A percentile compares a stretch with the other conserved stretches of the same genome.
These are phyloP conservation scores for Trachelus troglodyta DNA, from an alignment of 2,888 invertebrate species.

Conservation along the genomic window DNA sequence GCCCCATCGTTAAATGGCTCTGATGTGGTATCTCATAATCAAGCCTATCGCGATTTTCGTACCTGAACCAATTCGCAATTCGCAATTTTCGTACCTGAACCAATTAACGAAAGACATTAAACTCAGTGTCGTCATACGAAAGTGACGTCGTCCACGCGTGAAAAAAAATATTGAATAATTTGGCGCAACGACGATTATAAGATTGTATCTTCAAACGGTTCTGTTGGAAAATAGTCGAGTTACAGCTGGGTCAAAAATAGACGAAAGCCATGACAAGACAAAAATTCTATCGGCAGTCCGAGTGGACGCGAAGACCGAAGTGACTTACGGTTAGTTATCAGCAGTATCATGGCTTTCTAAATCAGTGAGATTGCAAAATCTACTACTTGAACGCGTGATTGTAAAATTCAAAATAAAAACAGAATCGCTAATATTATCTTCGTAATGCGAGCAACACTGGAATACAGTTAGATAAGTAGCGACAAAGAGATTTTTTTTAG, in stretches of 20 bases:
- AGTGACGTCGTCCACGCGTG: not conserved
- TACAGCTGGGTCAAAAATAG: not conserved
- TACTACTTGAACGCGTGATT: not conserved
- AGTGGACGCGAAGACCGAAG: not conserved
- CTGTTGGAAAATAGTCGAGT: not conserved
- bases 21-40: not conserved
- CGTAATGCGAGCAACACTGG: not conserved
- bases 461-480: not conserved
- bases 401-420: not conserved
- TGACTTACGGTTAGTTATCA: not conserved
- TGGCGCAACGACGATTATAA: not conserved
- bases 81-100: not conserved
- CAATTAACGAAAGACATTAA: not conserved
- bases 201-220: not conserved
- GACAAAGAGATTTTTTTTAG: not conserved
- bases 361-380: not conserved
- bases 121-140: not conserved
- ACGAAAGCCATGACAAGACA: not conserved
- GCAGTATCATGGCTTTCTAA: not conserved
- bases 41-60: not conserved
- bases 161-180: not conserved
- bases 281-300: not conserved
- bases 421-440: not conserved
- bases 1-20: not conserved
- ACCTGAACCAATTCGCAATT: not conserved